Base-by-base conservation (phyloP, 2,113 vertebrate genomes). In the Ramphastos sulfuratus region DNA sequence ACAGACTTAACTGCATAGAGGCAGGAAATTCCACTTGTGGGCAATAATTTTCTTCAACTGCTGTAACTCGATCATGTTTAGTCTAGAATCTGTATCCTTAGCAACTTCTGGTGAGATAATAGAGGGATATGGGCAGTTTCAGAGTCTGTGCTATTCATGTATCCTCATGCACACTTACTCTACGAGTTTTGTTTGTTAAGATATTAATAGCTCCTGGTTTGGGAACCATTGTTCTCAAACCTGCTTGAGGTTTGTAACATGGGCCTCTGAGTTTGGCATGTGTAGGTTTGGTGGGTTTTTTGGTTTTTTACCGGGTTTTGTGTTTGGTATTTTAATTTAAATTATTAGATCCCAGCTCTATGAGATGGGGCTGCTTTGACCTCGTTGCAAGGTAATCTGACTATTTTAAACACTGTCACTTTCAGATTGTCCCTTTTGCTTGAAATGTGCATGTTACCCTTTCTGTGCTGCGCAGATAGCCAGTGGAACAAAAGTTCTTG, bases 151-250 rank as follows among this genome's bases (percentile, higher is more conserved):
- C 30, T 60, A 0, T 55, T 55, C 30, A 0, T 15, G 1, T 5
- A 2, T 30, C 42, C 33, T 52, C 1, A 0, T 31, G 23, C 21
- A 15, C 1, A 0, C 31, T 61, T 90, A 15, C 0, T 35, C 35
- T n/a, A 37, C 6, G 17, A 2, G 0, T 70, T 81, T 59, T n/a
- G 10, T 69, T 46, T n/a, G 10, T 69, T 46, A 46, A 59, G 10
- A 9, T 77, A 9, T 61, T 79, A 21, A n/a, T 28, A 74, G 39
- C 42, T 84, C 10, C 60, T 86, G 21, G 15, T 64, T 67, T 75
- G 54, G 64, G 42, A 50, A 10, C 28, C 3, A 0, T 31, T 74
- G 20, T 59, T 88, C 21, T 58, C 9, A 5, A 50, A 27, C 24
- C 15, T 30, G 54, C 61, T 71, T 83, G 61, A 56, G 9, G 54